Conservation (phyloP, 2,888 invertebrate genomes). For the Eulithis prunata region DNA sequence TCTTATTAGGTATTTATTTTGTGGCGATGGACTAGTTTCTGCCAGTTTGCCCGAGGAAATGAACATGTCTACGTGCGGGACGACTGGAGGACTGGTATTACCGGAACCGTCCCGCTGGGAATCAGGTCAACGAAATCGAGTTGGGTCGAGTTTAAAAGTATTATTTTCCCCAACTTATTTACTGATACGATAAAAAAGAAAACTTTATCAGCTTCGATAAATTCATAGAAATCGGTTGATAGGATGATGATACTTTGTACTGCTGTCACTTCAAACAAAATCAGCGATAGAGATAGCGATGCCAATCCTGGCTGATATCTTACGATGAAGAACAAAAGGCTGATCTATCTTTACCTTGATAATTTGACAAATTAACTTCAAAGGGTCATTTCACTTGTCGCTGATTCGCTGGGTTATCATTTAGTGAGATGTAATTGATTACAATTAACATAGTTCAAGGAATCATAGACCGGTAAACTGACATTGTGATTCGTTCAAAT, state of each 20-base stretch:
- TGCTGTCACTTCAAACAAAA: conserved; percentile 19
- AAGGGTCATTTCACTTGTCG: too few species aligned
- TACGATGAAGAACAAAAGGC: conserved; percentile 1
- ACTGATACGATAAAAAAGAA: conserved; percentile 2
- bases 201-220: not conserved
- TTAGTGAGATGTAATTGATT: too few species aligned
- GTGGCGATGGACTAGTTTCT: conserved; percentile 36
- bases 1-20: conserved; percentile 7
- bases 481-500: too few species aligned
- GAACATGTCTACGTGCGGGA: conserved; percentile 54
- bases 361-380: too few species aligned
- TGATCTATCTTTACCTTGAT: too few species aligned
- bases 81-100: conserved; percentile 46
- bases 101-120: conserved; percentile 46
- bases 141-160: conserved; percentile 20
- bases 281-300: conserved; percentile 10
- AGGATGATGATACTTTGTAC: too few species aligned
- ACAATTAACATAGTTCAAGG: too few species aligned
- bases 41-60: conserved; percentile 56
- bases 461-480: too few species aligned
- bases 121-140: conserved; percentile 45
- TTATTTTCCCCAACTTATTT: conserved; percentile 15
- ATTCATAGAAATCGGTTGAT: conserved; percentile 9
- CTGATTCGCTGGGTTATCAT: too few species aligned
- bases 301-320: conserved; percentile 9